Evolutionary conservation across 2,797 vertebrate species (phyloP).

Genomic region (Bufotes viridis): DNA sequence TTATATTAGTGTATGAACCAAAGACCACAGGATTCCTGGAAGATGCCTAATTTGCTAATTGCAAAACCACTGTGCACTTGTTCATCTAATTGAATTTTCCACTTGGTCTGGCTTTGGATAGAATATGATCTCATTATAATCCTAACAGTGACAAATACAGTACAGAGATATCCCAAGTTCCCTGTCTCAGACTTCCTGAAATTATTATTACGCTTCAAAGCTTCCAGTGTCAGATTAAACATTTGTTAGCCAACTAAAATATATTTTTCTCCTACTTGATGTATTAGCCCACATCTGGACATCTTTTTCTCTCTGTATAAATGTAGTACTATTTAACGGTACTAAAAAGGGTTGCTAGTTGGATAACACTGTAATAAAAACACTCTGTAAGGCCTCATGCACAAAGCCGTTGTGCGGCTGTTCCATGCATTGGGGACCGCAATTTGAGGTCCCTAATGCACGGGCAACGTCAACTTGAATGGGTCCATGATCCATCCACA

Average conservation of each 20-base stretch:
- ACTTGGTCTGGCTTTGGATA: slow-evolving; percentile 61
- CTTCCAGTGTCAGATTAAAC: slow-evolving; percentile 37
- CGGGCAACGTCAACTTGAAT: no score
- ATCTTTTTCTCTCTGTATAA: neutral
- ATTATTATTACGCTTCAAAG: slow-evolving; percentile 40
- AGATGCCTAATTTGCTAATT: slow-evolving; percentile 65
- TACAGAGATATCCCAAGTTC: slow-evolving; percentile 37
- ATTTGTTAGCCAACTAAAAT: slow-evolving; percentile 43
- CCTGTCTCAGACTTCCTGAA: slow-evolving; percentile 37
- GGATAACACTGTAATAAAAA: neutral
- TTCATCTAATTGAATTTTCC: slow-evolving; percentile 70
- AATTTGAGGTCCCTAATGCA: no score
- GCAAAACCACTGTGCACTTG: slow-evolving; percentile 62
- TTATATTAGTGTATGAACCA: slow-evolving; percentile 39
- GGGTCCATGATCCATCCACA: no score
- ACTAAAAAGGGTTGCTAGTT: neutral
- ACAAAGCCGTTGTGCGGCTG: no score
- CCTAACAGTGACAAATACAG: slow-evolving; percentile 52
- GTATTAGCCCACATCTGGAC: neutral
- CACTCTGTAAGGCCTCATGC: neutral
- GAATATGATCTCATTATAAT: slow-evolving; percentile 68
- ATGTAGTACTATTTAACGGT: neutral
- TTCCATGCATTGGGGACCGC: no score
- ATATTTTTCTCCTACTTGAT: slow-evolving; percentile 5
- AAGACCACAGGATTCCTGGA: slow-evolving; percentile 62